These are phyloP conservation scores for Gonatopus flavifemur DNA, from an alignment of 1,140 invertebrate genomes.

Conservation along the genomic window DNA sequence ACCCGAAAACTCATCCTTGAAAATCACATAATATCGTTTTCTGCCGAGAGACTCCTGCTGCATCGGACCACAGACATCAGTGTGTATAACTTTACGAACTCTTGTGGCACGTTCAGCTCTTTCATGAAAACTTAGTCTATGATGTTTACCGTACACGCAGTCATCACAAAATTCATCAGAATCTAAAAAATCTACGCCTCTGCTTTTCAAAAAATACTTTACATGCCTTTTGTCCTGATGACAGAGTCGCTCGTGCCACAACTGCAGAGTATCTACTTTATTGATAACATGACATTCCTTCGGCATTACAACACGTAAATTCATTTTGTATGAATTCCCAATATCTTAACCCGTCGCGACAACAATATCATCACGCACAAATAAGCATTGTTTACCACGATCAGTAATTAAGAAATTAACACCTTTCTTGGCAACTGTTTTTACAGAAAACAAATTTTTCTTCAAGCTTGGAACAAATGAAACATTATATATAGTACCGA, in stretches of 20 bases:
- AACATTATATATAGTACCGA: no score
- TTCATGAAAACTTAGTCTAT: background rate
- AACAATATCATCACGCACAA: no score
- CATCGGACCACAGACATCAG: slow-evolving; percentile 14
- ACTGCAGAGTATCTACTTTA: slow-evolving; percentile 1
- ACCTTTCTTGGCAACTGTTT: no score
- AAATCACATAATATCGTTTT: slow-evolving; percentile 2
- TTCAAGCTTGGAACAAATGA: no score
- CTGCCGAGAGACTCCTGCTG: background rate
- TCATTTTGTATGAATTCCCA: no score
- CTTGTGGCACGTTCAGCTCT: background rate
- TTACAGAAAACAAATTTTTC: no score
- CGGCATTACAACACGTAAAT: no score
- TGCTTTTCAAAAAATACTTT: background rate
- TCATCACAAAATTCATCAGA: background rate
- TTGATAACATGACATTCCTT: background rate
- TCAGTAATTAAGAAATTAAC: no score
- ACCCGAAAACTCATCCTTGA: slow-evolving; percentile 11
- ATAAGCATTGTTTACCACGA: no score
- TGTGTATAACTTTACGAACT: no score
- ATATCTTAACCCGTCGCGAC: no score
- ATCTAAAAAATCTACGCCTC: background rate
- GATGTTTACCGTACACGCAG: slow-evolving; percentile 1
- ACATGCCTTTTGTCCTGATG: slow-evolving; percentile 5
- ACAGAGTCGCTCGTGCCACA: slow-evolving; percentile 1